Evolutionary conservation across 2,797 vertebrate genomes (phyloP).

Genomic region (Chelon auratus): DNA sequence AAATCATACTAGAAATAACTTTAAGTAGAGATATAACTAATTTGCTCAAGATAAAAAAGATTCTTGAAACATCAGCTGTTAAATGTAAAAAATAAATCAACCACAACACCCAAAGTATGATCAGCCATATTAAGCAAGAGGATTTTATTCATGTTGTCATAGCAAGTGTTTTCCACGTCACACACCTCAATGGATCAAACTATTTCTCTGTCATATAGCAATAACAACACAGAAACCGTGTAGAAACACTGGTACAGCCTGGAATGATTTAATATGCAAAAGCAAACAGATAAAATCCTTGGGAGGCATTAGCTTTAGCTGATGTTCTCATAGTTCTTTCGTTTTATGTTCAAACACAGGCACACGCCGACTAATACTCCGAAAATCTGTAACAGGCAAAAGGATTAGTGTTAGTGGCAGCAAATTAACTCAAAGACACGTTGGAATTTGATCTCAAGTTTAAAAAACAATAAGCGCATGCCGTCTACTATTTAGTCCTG

Average conservation of each 20-base stretch:
- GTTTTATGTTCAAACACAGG: constrained; percentile 40
- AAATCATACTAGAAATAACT: no score
- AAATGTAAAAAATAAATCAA: constrained; percentile 9
- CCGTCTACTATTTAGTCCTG: constrained; percentile 3
- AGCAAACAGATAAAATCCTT: neutral
- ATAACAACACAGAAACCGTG: neutral
- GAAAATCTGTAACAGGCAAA: constrained; percentile 54
- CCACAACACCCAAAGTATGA: constrained; percentile 1
- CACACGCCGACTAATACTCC: constrained; percentile 35
- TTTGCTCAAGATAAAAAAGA: neutral
- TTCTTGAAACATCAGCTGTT: neutral
- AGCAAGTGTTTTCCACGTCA: neutral
- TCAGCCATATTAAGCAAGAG: neutral
- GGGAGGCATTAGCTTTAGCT: constrained; percentile 16
- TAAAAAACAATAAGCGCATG: no score
- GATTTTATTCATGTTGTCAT: neutral
- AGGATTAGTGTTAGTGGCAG: constrained; percentile 50
- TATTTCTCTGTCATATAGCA: neutral
- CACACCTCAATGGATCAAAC: neutral
- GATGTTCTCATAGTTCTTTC: constrained; percentile 40
- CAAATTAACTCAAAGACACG: constrained; percentile 27
- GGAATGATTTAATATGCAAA: neutral
- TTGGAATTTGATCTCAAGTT: no score
- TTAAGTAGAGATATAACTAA: no score
- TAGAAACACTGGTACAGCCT: neutral